Evolutionary conservation across 2,113 vertebrate species (phyloP).

Genomic region (Petrocephalus microphthalmus): DNA sequence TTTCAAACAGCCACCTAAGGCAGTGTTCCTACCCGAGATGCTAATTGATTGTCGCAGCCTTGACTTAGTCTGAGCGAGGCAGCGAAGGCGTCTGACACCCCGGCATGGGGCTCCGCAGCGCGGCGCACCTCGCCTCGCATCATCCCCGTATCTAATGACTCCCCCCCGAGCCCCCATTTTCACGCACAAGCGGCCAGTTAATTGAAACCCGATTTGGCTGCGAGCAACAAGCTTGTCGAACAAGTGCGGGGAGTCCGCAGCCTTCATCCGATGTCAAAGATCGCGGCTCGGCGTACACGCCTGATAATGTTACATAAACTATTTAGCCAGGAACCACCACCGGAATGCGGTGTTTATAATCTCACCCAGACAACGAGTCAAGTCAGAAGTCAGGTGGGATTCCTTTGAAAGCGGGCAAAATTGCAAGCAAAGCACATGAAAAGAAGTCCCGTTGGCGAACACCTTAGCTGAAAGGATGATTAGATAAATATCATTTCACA

Average conservation of each 20-base stretch:
- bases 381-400: too few species aligned
- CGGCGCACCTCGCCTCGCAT: constrained; percentile 2
- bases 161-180: constrained; percentile 42
- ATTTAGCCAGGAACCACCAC: neutral
- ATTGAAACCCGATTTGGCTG: constrained; percentile 44
- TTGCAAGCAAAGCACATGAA: neutral
- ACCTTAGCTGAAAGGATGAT: neutral
- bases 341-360: neutral
- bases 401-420: neutral
- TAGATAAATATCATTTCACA: neutral
- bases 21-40: neutral
- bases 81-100: neutral
- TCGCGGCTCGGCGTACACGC: neutral
- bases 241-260: constrained; percentile 29
- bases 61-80: neutral
- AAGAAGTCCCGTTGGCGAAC: neutral
- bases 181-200: constrained; percentile 32
- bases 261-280: neutral
- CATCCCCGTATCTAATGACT: constrained; percentile 41
- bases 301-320: neutral
- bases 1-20: neutral
- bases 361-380: too few species aligned
- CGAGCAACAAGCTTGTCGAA: constrained; percentile 13
- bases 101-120: constrained; percentile 11
- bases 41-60: neutral